Conservation (phyloP, 2,888 invertebrate genomes). For the Antheraea assamensis region DNA sequence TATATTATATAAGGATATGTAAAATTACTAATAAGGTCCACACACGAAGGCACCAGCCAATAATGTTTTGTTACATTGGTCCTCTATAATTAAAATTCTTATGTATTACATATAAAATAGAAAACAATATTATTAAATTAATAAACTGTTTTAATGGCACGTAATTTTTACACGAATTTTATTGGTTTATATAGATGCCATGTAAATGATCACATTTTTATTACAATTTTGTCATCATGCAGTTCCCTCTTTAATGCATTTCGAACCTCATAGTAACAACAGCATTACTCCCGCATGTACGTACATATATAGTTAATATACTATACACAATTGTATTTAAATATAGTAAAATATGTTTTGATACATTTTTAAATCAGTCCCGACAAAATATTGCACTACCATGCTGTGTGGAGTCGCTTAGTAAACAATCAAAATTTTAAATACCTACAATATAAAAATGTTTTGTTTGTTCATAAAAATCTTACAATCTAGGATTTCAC, state of each 20-base stretch:
- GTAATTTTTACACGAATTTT: conserved; percentile 36
- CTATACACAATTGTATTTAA: conserved; percentile 30
- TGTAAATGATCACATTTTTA: conserved; percentile 31
- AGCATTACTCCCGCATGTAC: not conserved
- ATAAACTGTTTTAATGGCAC: conserved; percentile 47
- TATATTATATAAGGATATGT: conserved; percentile 28
- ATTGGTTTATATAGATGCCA: conserved; percentile 43
- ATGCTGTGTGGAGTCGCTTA: conserved; percentile 67
- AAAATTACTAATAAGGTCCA: conserved; percentile 56
- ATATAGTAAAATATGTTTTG: conserved; percentile 18
- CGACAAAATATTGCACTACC: conserved; percentile 67
- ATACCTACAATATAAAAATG: conserved; percentile 64
- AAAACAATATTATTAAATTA: conserved; percentile 36
- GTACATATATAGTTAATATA: conserved; percentile 32
- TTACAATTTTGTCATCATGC: conserved; percentile 39
- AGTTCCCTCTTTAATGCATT: not conserved
- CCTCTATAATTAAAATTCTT: conserved; percentile 53
- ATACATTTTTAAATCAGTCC: conserved; percentile 22
- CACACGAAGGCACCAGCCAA: conserved; percentile 65
- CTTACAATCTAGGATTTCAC: conserved; percentile 56
- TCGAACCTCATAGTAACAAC: not conserved
- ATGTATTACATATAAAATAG: conserved; percentile 38
- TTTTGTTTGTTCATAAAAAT: conserved; percentile 52
- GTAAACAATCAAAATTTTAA: conserved; percentile 59
- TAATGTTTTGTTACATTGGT: conserved; percentile 61